phyloP scores from a whole-genome alignment of 1,140 invertebrate species.

The Camponotus floridanus region DNA sequence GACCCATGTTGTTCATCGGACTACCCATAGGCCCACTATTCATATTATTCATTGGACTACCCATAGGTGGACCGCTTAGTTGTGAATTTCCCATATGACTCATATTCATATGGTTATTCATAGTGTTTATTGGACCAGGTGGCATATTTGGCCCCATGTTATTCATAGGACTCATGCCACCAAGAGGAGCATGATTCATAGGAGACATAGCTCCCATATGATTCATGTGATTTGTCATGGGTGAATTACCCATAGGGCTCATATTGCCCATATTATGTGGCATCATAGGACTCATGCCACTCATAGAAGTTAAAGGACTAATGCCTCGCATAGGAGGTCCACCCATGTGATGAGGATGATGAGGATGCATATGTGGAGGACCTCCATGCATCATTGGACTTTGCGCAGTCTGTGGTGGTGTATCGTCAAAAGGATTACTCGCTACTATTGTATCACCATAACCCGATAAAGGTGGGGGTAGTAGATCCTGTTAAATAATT shows the following conservation, averaged over 20 bases:
- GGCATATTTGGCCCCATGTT: slow-evolving; percentile 90
- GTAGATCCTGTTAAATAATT: slow-evolving; percentile 86
- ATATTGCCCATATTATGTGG: slow-evolving; percentile 85
- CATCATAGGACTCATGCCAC: slow-evolving; percentile 90
- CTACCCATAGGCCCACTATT: slow-evolving; percentile 89
- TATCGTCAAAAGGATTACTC: slow-evolving; percentile 98
- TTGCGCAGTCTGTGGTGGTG: slow-evolving; percentile 89
- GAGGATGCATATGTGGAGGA: slow-evolving; percentile 85
- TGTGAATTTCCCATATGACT: slow-evolving; percentile 90
- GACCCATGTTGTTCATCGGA: slow-evolving; percentile 86
- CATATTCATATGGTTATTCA: slow-evolving; percentile 90
- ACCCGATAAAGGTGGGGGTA: slow-evolving; percentile 93
- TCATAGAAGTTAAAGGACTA: slow-evolving; percentile 88
- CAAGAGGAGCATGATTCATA: slow-evolving; percentile 89
- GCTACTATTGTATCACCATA: slow-evolving; percentile 97
- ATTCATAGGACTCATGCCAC: slow-evolving; percentile 89
- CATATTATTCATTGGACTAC: slow-evolving; percentile 90
- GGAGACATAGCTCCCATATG: slow-evolving; percentile 87
- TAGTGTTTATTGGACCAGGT: slow-evolving; percentile 86
- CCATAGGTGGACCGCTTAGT: slow-evolving; percentile 90
- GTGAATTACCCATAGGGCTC: slow-evolving; percentile 84
- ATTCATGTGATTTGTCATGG: slow-evolving; percentile 88
- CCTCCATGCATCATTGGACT: slow-evolving; percentile 89
- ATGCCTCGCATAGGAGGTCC: slow-evolving; percentile 88
- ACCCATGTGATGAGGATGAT: slow-evolving; percentile 89